Base-by-base conservation (phyloP, 2,797 vertebrate genomes). In the Hypotaenidia philippensis region DNA sequence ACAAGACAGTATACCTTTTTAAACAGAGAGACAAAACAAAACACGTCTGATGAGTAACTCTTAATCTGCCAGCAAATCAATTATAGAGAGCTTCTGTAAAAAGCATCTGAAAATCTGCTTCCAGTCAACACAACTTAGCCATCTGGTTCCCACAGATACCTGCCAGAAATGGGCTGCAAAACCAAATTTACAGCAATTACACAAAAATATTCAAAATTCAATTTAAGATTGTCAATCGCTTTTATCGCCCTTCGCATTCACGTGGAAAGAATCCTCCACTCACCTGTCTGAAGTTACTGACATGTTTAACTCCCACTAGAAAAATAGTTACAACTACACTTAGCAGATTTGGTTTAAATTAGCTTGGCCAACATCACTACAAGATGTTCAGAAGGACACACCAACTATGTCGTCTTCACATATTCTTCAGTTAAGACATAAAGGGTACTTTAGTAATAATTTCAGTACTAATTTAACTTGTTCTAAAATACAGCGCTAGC, bases 61-160 rank as follows among this genome's bases (percentile, higher is more conserved):
- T 83, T 90, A 71, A 94, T 87, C 55, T 94, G 90, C 93, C 94
- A 95, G 81, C 76, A 90, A 86, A 94, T 88, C 88, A 92, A 90
- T 95, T 87, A 91, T 9, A 92, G 56, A 94, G 22, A 90, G 86
- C 88, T 94, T 89, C 88, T 94, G 88, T 90, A 90, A 96, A 90
- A 93, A 65, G 57, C 90, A 92, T 84, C 93, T 90, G 81, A 96
- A 94, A 95, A 96, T 96, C 94, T 96, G 88, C 95, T 97, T 91
- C 89, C 79, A 97, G 93, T 95, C 96, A 94, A 95, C 94, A 93
- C 91, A 94, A 84, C 83, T 87, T 87, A 87, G 93, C 91, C 95
- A 96, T 96, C 94, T 96, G 93, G 71, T 92, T 93, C 63, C 71
- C 75, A 71, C 68, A 92, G 83, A 83, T 90, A 96, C 74, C 75